Conservation (phyloP, 2,797 vertebrate species). For the Coracias cyanogaster region DNA sequence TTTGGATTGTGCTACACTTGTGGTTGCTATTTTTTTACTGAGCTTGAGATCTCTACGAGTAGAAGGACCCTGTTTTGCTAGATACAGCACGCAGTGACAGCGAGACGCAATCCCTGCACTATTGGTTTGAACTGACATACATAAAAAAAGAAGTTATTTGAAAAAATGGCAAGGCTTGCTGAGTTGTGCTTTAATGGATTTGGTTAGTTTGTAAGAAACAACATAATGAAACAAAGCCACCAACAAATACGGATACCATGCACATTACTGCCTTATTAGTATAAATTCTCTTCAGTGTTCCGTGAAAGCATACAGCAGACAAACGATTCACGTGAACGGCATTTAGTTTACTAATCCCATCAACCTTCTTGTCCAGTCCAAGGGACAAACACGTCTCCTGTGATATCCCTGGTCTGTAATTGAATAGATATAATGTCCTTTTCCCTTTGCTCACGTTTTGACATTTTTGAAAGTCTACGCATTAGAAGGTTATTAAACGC, state of each 20-base stretch:
- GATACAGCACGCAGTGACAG: neutral
- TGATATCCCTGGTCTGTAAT: neutral
- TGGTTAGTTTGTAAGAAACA: neutral
- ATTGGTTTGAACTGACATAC: neutral
- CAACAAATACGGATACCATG: neutral
- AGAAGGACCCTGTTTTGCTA: neutral
- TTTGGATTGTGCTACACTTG: neutral
- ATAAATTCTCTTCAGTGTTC: conserved; percentile 21
- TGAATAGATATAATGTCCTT: neutral
- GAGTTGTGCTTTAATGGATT: neutral
- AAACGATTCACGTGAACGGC: neutral
- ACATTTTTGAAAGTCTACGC: neutral
- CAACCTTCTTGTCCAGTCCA: conserved; percentile 26
- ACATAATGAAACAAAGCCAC: neutral
- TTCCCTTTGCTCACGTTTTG: neutral
- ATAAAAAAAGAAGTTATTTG: neutral
- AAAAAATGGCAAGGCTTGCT: neutral
- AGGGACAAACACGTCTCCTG: neutral
- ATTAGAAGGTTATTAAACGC: neutral
- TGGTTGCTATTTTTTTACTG: neutral
- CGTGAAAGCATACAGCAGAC: conserved; percentile 26
- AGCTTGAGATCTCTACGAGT: neutral
- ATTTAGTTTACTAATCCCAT: neutral
- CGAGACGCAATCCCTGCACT: neutral
- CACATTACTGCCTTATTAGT: neutral